These are phyloP conservation scores for Eudemis profundana DNA, from an alignment of 2,888 invertebrate species.

Conservation along the genomic window DNA sequence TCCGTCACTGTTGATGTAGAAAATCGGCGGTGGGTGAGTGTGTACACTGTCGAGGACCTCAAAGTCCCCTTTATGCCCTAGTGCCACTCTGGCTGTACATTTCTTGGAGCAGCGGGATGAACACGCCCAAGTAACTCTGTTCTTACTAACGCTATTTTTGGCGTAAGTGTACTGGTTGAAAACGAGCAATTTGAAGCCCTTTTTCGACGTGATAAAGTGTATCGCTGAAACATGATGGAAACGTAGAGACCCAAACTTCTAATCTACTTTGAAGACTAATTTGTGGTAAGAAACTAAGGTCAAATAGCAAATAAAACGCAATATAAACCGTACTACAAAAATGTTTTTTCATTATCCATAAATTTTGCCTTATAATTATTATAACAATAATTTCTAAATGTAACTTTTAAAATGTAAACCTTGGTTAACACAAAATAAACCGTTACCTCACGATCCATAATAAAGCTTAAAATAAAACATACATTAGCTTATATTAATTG, in stretches of 20 bases:
- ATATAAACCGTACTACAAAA: not conserved
- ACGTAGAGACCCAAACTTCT: not conserved
- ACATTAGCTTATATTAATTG: too few species aligned
- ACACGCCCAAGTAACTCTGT: conserved; percentile 66
- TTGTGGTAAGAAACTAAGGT: not conserved
- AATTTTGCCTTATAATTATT: not conserved
- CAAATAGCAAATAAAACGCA: not conserved
- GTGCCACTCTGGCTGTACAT: conserved; percentile 66
- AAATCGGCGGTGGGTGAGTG: conserved; percentile 69
- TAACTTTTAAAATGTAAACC: not conserved
- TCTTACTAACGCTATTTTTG: conserved; percentile 63
- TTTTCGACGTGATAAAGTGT: conserved; percentile 72
- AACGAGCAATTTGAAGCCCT: conserved; percentile 67
- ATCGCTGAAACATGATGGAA: conserved; percentile 65
- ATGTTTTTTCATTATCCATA: not conserved
- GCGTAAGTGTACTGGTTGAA: conserved; percentile 71
- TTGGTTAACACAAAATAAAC: not conserved
- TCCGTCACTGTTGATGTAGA: conserved; percentile 65
- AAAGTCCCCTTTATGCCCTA: conserved; percentile 61
- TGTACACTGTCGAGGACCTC: conserved; percentile 60
- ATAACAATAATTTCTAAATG: not conserved
- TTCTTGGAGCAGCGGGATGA: conserved; percentile 72
- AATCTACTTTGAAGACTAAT: not conserved
- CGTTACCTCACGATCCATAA: too few species aligned
- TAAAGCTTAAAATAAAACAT: too few species aligned